Evolutionary conservation across 2,797 vertebrate genomes (phyloP), one percentile per base, ranked within the genome.

Genomic region (Neopelma chrysocephalum): DNA sequence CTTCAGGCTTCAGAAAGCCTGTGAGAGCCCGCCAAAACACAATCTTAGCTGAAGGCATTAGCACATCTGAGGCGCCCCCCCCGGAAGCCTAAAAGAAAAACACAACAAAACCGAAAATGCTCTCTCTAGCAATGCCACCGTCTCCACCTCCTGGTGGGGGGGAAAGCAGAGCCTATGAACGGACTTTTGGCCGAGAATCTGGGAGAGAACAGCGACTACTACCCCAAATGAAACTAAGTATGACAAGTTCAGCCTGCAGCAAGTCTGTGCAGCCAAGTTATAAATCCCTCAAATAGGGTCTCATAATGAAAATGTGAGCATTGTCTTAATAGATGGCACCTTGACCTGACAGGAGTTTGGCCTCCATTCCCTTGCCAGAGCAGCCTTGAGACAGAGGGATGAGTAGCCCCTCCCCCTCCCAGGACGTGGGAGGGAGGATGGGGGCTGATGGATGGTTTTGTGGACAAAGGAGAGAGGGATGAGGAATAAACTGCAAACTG

Each of bases 401-500:
- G 2, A 69, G n/a, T 32, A 10, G 42, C 32, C 53, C 56, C 47
- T 54, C 78, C 66, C 54, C 60, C 10, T 8, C 34, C 11, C 32
- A 12, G 60, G 36, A 66, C 1, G 10, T 42, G 75, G 45, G 62
- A 70, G 38, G 64, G 42, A 88, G 79, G 45, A 68, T 2, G 56
- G 42, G 15, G 18, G 40, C 17, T 84, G 70, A 92, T 3, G 64
- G 42, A 87, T 42, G 73, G 69, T 45, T 86, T 48, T 65, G 80
- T 26, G 88, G 94, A 89, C 87, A 78, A 93, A 87, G 86, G 34
- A 60, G 77, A 92, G 53, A 83, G 47, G 36, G 82, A 83, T 25
- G 50, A 65, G 73, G 29, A 78, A 90, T 89, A 91, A 51, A 83
- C 48, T 31, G 93, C 75, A 94, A 95, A 90, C 62, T 81, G 95